phyloP scores from a whole-genome alignment of 2,797 vertebrate genomes.

The Argya squamiceps region DNA sequence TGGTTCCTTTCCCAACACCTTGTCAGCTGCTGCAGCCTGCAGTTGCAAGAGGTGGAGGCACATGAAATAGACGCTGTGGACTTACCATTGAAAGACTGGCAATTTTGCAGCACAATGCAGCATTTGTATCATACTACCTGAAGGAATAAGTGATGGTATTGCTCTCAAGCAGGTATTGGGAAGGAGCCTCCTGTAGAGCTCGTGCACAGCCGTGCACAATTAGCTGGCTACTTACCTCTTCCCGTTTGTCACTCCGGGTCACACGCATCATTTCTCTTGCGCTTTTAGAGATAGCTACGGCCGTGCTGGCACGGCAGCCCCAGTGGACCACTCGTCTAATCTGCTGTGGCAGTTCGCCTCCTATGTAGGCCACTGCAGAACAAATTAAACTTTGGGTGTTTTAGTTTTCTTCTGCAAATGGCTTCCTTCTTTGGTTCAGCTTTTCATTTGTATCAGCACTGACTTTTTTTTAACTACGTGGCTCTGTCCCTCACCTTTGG shows the following conservation, averaged over 20 bases:
- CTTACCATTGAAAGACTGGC: not conserved
- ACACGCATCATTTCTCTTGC: not conserved
- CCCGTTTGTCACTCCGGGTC: conserved; percentile 12
- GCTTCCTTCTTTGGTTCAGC: not conserved
- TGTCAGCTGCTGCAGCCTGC: not conserved
- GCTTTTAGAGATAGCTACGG: not conserved
- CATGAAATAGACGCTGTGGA: rapidly evolving
- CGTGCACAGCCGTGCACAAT: not conserved
- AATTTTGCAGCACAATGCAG: not conserved
- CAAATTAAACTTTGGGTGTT: not conserved
- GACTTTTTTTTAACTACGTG: not conserved
- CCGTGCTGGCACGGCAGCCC: not conserved
- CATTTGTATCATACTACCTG: not conserved
- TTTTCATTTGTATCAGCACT: not conserved
- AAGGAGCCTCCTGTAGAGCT: not conserved
- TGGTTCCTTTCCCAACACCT: not conserved
- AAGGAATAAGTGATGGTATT: not conserved
- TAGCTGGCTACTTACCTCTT: not conserved
- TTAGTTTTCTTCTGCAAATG: not conserved
- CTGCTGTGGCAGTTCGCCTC: conserved; percentile 21
- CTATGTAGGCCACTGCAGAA: conserved; percentile 38
- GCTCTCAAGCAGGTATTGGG: not conserved
- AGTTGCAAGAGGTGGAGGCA: not conserved
- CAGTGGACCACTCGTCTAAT: not conserved
- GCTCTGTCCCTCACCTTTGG: not conserved